Evolutionary conservation across 2,797 vertebrate genomes (phyloP).

Genomic region (Pseudochirops cupreus): DNA sequence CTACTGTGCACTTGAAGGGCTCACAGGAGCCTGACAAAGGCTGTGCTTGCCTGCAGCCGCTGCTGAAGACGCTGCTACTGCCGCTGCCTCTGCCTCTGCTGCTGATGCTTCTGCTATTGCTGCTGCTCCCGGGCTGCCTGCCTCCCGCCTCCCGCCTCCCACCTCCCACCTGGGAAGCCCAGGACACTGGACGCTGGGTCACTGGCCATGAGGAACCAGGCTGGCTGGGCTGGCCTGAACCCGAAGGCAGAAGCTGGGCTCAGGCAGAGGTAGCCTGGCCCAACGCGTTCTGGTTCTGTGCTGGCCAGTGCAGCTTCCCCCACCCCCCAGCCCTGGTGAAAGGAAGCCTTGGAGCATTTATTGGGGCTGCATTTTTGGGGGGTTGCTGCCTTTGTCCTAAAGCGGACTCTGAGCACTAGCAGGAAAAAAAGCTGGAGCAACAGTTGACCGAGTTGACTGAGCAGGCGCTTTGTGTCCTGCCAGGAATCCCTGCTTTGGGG

Average conservation of each 20-base stretch:
- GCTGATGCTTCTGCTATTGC: too few relatives aligned
- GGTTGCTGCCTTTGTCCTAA: conserved; percentile 90
- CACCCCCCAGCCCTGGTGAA: conserved; percentile 82
- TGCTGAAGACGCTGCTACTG: not conserved
- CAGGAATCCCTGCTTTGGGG: conserved; percentile 82
- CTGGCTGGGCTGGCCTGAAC: too few relatives aligned
- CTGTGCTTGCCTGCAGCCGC: conserved; percentile 79
- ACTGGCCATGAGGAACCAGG: not conserved
- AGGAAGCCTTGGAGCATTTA: conserved; percentile 91
- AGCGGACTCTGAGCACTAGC: conserved; percentile 90
- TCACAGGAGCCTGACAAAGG: conserved; percentile 99
- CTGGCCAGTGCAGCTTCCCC: not conserved
- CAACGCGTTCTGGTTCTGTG: not conserved
- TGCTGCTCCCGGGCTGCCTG: not conserved
- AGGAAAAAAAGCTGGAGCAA: conserved; percentile 91
- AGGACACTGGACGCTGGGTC: not conserved
- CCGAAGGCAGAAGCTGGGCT: too few relatives aligned
- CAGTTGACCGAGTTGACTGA: conserved; percentile 91
- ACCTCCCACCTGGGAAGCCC: too few relatives aligned
- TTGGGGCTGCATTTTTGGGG: conserved; percentile 91
- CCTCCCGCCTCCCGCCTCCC: not conserved
- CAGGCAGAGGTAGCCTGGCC: too few relatives aligned
- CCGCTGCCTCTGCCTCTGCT: not conserved
- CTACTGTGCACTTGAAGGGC: conserved; percentile 99
- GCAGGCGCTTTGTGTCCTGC: conserved; percentile 90